A percentile compares a stretch with the other conserved stretches of the same genome.
Evolutionary conservation across 2,797 vertebrate genomes (phyloP).

Genomic region (Arrhamphus sclerolepis): DNA sequence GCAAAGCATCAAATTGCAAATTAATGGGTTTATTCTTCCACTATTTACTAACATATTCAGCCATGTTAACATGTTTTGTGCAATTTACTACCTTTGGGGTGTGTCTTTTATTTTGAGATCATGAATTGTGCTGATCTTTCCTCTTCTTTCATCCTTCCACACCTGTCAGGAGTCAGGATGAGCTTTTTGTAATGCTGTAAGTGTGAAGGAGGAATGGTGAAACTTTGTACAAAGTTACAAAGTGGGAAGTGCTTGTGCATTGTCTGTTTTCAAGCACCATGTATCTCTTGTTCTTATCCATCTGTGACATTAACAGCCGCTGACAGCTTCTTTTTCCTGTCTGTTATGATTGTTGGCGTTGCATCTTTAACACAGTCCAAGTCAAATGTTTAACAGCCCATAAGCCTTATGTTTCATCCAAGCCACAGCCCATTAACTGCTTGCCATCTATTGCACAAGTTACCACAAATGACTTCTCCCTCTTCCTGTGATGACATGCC

Average conservation of each 20-base stretch:
- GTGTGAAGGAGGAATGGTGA: conserved; percentile 50
- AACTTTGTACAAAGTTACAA: conserved; percentile 1
- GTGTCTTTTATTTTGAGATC: neutral
- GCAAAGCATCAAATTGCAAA: conserved; percentile 12
- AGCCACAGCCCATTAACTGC: conserved; percentile 27
- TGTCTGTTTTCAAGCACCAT: conserved; percentile 14
- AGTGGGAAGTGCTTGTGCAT: no score
- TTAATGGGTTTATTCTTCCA: conserved; percentile 1
- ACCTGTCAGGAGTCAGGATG: conserved; percentile 70
- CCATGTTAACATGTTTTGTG: conserved; percentile 2
- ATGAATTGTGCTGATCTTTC: conserved; percentile 46
- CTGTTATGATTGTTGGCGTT: conserved; percentile 9
- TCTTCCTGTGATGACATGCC: neutral
- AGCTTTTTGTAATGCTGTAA: conserved; percentile 80
- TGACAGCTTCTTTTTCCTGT: conserved; percentile 33
- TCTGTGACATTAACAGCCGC: conserved; percentile 26
- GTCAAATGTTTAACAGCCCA: neutral
- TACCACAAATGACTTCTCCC: conserved; percentile 52
- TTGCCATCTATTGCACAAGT: conserved; percentile 29
- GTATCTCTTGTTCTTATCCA: conserved; percentile 16
- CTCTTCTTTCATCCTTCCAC: conserved; percentile 41
- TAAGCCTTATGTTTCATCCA: conserved; percentile 12
- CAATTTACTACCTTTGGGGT: neutral
- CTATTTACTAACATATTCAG: conserved; percentile 42
- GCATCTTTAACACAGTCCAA: conserved; percentile 16